These are phyloP conservation scores for Anastrepha obliqua DNA, from an alignment of 1,140 invertebrate species.

Conservation along the genomic window DNA sequence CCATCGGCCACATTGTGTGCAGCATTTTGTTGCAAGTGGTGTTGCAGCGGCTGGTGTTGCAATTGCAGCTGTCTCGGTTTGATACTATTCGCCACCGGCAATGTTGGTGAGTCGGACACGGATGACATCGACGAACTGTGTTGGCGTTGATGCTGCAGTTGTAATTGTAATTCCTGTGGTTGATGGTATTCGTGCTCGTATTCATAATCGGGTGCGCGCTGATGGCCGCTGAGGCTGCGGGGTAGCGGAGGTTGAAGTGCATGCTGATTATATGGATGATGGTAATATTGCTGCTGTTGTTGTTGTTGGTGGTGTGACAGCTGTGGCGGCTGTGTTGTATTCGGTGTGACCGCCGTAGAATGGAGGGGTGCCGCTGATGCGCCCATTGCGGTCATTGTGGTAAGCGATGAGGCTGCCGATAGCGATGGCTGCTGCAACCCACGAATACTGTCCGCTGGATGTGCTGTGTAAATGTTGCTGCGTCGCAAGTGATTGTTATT, in stretches of 20 bases:
- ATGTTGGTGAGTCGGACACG: conserved; percentile 56
- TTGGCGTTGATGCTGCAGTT: conserved; percentile 59
- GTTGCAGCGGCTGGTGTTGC: conserved; percentile 45
- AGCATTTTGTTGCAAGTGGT: conserved; percentile 42
- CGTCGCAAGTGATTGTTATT: conserved; percentile 72
- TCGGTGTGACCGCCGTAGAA: conserved; percentile 56
- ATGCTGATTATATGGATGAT: conserved; percentile 57
- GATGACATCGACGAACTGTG: conserved; percentile 66
- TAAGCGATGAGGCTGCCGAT: conserved; percentile 58
- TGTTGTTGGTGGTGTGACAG: conserved; percentile 58
- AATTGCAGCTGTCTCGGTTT: conserved; percentile 28
- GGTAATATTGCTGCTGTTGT: conserved; percentile 58
- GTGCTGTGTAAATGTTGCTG: conserved; percentile 72
- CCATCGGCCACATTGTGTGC: conserved; percentile 45
- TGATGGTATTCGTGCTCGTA: conserved; percentile 71
- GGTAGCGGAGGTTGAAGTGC: conserved; percentile 59
- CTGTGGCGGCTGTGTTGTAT: conserved; percentile 57
- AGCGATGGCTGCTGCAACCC: conserved; percentile 65
- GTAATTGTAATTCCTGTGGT: conserved; percentile 66
- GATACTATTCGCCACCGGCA: conserved; percentile 30
- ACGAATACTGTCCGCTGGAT: conserved; percentile 71
- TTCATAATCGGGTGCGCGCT: conserved; percentile 63
- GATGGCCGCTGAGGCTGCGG: conserved; percentile 55
- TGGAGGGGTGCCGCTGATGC: conserved; percentile 55
- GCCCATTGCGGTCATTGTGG: conserved; percentile 59